Evolutionary conservation across 2,113 vertebrate species (phyloP).

Genomic region (Chloebia gouldiae): DNA sequence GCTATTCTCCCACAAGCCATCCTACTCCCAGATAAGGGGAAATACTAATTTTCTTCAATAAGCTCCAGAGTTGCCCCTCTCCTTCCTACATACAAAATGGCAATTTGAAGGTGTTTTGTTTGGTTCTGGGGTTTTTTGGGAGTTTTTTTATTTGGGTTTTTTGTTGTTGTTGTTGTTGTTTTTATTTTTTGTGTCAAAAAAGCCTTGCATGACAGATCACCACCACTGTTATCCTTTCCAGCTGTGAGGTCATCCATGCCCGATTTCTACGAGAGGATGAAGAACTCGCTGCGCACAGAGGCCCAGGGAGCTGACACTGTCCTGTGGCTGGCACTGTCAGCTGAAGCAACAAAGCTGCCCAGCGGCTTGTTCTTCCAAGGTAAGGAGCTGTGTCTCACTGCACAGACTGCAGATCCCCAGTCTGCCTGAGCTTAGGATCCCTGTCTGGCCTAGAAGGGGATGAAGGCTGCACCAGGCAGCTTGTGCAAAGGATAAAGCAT

Average conservation of each 20-base stretch:
- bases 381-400: background rate
- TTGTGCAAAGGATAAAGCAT: background rate
- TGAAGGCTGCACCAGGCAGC: background rate
- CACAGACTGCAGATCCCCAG: background rate
- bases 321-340: constrained; percentile 74
- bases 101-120: background rate
- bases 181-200: background rate
- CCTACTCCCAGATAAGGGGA: background rate
- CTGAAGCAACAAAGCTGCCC: constrained; percentile 53
- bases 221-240: background rate
- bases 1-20: background rate
- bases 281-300: constrained; percentile 75
- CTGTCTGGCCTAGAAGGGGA: background rate
- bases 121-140: background rate
- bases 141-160: background rate
- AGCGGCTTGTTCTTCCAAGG: constrained; percentile 84
- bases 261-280: constrained; percentile 79
- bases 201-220: background rate
- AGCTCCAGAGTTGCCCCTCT: background rate
- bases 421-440: background rate
- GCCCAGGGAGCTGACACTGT: constrained; percentile 80
- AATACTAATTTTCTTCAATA: background rate
- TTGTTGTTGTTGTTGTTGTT: background rate
- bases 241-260: constrained; percentile 79
- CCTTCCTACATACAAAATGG: background rate